Evolutionary conservation across 2,888 invertebrate genomes (phyloP).

Genomic region (Orthonychiurus folsomi): DNA sequence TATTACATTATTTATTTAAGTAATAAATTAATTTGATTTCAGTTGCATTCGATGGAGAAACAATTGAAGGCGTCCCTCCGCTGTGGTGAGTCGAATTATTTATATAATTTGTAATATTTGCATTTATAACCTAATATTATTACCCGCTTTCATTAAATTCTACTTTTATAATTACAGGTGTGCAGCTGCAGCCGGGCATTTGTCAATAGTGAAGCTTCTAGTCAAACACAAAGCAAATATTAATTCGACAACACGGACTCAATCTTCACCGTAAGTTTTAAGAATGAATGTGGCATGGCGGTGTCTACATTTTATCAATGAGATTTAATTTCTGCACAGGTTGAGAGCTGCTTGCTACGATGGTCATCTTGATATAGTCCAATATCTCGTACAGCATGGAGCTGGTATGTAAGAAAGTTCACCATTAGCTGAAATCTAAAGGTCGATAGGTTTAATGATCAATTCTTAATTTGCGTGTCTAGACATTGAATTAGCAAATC

Average conservation of each 20-base stretch:
- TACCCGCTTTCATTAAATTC: background rate
- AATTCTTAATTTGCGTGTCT: conserved; percentile 41
- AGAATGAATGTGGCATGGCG: background rate
- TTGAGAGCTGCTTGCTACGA: conserved; percentile 87
- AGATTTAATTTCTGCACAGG: background rate
- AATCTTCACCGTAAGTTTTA: conserved; percentile 51
- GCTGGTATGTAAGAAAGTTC: conserved; percentile 55
- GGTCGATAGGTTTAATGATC: conserved; percentile 39
- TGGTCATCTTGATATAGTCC: conserved; percentile 88
- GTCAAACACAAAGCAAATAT: conserved; percentile 80
- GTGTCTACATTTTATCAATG: background rate
- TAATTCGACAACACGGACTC: conserved; percentile 87
- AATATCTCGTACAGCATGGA: conserved; percentile 79
- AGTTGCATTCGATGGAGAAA: conserved; percentile 95
- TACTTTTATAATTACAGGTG: conserved; percentile 43
- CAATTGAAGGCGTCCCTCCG: conserved; percentile 91
- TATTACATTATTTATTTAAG: too few relatives aligned
- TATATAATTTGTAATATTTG: too few relatives aligned
- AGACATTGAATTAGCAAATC: conserved; percentile 92
- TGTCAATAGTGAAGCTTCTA: conserved; percentile 59
- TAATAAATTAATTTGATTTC: conserved; percentile 43
- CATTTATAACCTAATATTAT: too few relatives aligned
- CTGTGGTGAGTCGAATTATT: conserved; percentile 64
- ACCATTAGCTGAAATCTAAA: background rate
- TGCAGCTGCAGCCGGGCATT: conserved; percentile 91